Evolutionary conservation across 2,113 vertebrate species (phyloP).

Genomic region (Anser brachyrhynchus): DNA sequence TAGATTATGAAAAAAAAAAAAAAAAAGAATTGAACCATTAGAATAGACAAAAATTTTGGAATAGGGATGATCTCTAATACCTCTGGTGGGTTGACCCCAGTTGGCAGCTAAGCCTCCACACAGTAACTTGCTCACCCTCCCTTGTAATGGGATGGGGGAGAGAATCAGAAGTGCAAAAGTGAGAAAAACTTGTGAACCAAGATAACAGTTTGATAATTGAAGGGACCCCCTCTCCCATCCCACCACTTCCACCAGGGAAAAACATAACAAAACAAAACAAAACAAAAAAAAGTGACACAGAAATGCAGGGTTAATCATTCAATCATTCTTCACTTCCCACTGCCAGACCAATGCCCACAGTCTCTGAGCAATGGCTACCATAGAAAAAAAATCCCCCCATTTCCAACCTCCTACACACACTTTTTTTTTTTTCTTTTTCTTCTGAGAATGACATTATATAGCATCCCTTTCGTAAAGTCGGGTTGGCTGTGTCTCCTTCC

Average conservation of each 20-base stretch:
- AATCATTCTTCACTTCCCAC: neutral
- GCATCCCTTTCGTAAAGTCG: neutral
- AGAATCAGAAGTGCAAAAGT: neutral
- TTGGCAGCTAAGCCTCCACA: neutral
- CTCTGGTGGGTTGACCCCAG: neutral
- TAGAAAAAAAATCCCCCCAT: neutral
- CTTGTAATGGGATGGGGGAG: neutral
- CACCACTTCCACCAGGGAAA: too few species aligned
- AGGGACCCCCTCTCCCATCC: neutral
- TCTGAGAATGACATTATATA: neutral
- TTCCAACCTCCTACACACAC: too few species aligned
- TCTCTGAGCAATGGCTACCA: neutral
- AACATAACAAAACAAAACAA: neutral
- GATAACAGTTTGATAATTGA: neutral
- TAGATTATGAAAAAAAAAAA: neutral
- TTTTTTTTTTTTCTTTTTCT: neutral
- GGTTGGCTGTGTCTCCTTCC: neutral
- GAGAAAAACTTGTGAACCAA: neutral
- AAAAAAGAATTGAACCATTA: neutral
- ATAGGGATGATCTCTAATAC: neutral
- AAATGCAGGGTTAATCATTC: neutral
- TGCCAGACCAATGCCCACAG: neutral
- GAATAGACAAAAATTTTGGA: neutral
- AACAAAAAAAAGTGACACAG: neutral
- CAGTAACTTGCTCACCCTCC: neutral